Evolutionary conservation across 2,888 invertebrate genomes (phyloP).

Genomic region (Drosophila multiciliata): DNA sequence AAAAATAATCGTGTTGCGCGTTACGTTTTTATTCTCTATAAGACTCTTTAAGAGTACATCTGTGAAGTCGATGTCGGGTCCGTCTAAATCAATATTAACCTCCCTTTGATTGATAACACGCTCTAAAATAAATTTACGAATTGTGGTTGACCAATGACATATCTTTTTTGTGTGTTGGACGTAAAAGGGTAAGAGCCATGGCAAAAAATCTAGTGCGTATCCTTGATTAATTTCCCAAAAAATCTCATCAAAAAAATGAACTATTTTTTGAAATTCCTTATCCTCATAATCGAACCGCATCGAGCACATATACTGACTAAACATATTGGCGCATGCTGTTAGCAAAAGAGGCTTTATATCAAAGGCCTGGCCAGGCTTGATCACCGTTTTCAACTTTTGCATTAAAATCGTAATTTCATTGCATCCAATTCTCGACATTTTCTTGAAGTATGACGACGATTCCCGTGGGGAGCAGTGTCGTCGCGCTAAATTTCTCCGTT

Average conservation of each 20-base stretch:
- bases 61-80: slow-evolving; percentile 90
- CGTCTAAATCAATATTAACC: slow-evolving; percentile 85
- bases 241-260: slow-evolving; percentile 92
- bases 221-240: slow-evolving; percentile 97
- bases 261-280: slow-evolving; percentile 88
- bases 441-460: slow-evolving; percentile 89
- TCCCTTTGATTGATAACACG: slow-evolving; percentile 88
- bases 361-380: slow-evolving; percentile 83
- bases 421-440: slow-evolving; percentile 90
- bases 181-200: slow-evolving; percentile 92
- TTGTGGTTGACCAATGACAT: slow-evolving; percentile 89
- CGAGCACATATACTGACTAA: slow-evolving; percentile 94
- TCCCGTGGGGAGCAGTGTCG: slow-evolving; percentile 92
- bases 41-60: slow-evolving; percentile 91
- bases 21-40: slow-evolving; percentile 87
- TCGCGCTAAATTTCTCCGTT: slow-evolving; percentile 91
- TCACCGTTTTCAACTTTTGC: slow-evolving; percentile 86
- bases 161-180: slow-evolving; percentile 89
- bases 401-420: slow-evolving; percentile 89
- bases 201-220: slow-evolving; percentile 93
- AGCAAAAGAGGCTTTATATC: slow-evolving; percentile 90
- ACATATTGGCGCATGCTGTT: slow-evolving; percentile 93
- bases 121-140: slow-evolving; percentile 90
- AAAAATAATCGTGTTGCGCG: slow-evolving; percentile 91
- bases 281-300: slow-evolving; percentile 90